phyloP scores from a whole-genome alignment of 2,888 invertebrate genomes.

The Pristionchus japonicus region DNA sequence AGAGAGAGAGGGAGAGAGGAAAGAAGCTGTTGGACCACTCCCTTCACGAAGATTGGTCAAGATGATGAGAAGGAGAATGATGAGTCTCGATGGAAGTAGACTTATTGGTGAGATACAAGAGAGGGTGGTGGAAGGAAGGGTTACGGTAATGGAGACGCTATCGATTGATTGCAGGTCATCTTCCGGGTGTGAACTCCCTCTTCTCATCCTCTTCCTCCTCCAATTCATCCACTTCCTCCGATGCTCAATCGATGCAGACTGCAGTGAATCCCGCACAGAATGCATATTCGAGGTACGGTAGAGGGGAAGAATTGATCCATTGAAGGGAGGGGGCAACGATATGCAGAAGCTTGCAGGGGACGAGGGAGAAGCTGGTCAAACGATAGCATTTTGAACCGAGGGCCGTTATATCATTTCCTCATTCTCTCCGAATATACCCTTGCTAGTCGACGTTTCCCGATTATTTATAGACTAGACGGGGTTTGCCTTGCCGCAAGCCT shows the following conservation, averaged over 20 bases:
- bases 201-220: conserved; percentile 35
- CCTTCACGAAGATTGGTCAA: conserved; percentile 31
- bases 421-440: neutral
- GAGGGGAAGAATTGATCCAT: neutral
- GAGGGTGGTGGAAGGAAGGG: neutral
- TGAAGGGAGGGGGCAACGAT: neutral
- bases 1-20: neutral
- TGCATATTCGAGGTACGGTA: conserved; percentile 24
- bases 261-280: neutral
- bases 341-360: neutral
- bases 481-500: no score
- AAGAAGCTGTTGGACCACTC: conserved; percentile 12
- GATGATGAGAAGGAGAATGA: conserved; percentile 45
- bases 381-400: neutral
- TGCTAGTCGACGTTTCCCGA: neutral
- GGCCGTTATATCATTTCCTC: neutral
- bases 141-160: neutral
- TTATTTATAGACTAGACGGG: no score
- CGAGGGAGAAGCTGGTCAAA: neutral
- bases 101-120: conserved; percentile 26
- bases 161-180: conserved; percentile 36
- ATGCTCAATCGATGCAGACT: conserved; percentile 1
- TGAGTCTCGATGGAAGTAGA: conserved; percentile 43
- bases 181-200: conserved; percentile 37
- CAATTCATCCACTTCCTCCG: conserved; percentile 26